Conservation (phyloP, 2,113 vertebrate species). For the Atractosteus spatula region DNA sequence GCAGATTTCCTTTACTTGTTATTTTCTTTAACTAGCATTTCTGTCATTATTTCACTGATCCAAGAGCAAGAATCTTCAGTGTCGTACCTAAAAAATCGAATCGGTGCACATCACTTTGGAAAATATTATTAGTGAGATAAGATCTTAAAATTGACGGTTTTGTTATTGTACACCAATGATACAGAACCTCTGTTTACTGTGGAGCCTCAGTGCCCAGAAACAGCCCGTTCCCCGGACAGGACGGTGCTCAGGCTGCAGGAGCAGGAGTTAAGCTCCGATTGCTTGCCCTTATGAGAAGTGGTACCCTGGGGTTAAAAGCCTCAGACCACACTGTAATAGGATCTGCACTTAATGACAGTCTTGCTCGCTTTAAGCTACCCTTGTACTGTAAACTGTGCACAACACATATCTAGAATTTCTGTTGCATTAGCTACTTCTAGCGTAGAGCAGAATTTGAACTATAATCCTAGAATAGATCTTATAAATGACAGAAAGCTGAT, state of each 20-base stretch:
- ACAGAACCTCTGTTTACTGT: no score
- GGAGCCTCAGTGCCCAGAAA: no score
- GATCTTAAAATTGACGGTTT: no score
- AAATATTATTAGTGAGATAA: no score
- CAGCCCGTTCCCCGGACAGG: background rate
- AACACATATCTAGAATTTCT: conserved; percentile 32
- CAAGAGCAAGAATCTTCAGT: no score
- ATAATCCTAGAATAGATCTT: conserved; percentile 45
- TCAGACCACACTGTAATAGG: conserved; percentile 41
- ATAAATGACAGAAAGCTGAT: conserved; percentile 59
- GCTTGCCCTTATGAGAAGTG: background rate
- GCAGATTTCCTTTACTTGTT: no score
- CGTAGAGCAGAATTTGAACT: conserved; percentile 44
- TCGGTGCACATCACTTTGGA: no score
- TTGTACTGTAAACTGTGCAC: conserved; percentile 23
- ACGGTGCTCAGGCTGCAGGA: background rate
- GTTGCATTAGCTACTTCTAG: conserved; percentile 28
- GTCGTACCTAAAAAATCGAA: no score
- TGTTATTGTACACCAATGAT: no score
- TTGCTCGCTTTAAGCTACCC: conserved; percentile 33
- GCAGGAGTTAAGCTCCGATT: background rate
- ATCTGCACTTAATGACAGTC: conserved; percentile 45
- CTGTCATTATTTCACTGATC: no score
- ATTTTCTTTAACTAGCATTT: no score
- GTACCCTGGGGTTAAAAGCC: conserved; percentile 17